Evolutionary conservation across 2,888 invertebrate genomes (phyloP).

Genomic region (Lutraria lutraria): DNA sequence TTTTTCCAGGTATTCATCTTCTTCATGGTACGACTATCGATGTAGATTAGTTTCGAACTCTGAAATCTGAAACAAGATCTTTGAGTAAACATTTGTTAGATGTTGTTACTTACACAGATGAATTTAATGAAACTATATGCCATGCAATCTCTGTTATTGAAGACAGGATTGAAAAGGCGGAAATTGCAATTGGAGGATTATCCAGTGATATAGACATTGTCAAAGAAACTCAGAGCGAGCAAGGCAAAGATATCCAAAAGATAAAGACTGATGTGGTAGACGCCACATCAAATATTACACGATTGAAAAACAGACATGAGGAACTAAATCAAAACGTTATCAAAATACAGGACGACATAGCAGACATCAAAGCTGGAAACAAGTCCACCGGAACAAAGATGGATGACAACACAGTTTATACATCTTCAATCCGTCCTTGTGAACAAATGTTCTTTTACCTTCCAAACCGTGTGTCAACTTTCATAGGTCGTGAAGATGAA

Average conservation of each 20-base stretch:
- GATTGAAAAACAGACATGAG: not conserved
- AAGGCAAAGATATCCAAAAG: not conserved
- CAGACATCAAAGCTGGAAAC: not conserved
- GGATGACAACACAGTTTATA: not conserved
- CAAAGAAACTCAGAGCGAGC: constrained; percentile 10
- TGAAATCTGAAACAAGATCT: constrained; percentile 35
- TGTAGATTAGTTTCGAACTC: constrained; percentile 30
- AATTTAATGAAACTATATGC: not conserved
- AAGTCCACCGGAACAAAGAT: constrained; percentile 11
- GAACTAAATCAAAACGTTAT: not conserved
- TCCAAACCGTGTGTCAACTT: constrained; percentile 40
- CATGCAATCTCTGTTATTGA: not conserved
- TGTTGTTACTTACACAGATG: not conserved
- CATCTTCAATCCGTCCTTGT: constrained; percentile 11
- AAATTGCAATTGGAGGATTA: not conserved
- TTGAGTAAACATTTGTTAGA: constrained; percentile 32
- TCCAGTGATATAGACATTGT: not conserved
- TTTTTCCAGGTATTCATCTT: constrained; percentile 45
- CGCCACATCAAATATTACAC: not conserved
- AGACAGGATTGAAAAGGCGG: not conserved
- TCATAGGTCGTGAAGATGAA: constrained; percentile 36
- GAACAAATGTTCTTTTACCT: constrained; percentile 49
- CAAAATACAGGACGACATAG: not conserved
- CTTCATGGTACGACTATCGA: constrained; percentile 49
- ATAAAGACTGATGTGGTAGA: not conserved